Conservation (phyloP, 2,888 invertebrate genomes). For the Folsomia manolachei region DNA sequence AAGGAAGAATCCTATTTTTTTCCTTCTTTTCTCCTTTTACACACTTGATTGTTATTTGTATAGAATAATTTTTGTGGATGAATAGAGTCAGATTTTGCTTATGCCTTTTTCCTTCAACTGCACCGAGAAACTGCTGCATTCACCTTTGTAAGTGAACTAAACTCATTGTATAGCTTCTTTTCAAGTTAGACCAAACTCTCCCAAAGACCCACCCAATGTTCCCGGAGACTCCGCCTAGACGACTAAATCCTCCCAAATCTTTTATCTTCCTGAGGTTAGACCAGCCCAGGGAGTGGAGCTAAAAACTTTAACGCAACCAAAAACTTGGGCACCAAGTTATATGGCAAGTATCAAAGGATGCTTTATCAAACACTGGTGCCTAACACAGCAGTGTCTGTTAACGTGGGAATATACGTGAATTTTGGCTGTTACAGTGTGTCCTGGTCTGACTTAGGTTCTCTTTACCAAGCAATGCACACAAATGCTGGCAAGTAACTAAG, state of each 20-base stretch:
- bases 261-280: constrained; percentile 59
- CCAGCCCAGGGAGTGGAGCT: constrained; percentile 49
- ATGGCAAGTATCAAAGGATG: no score
- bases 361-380: no score
- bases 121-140: background rate
- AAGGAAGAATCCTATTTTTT: background rate
- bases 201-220: constrained; percentile 29
- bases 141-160: background rate
- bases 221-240: constrained; percentile 38
- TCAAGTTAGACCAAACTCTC: background rate
- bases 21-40: background rate
- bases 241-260: constrained; percentile 49
- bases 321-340: no score
- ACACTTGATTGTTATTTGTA: background rate
- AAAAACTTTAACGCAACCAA: background rate
- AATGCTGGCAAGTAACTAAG: background rate
- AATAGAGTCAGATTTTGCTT: background rate
- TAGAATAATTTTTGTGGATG: constrained; percentile 3
- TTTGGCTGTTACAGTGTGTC: no score
- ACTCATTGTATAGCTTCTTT: background rate
- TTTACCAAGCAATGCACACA: no score
- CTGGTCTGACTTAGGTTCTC: background rate
- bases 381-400: no score
- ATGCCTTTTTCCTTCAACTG: background rate
- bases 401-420: no score